phyloP scores from a whole-genome alignment of 2,113 vertebrate species.

The Otus sunia region DNA sequence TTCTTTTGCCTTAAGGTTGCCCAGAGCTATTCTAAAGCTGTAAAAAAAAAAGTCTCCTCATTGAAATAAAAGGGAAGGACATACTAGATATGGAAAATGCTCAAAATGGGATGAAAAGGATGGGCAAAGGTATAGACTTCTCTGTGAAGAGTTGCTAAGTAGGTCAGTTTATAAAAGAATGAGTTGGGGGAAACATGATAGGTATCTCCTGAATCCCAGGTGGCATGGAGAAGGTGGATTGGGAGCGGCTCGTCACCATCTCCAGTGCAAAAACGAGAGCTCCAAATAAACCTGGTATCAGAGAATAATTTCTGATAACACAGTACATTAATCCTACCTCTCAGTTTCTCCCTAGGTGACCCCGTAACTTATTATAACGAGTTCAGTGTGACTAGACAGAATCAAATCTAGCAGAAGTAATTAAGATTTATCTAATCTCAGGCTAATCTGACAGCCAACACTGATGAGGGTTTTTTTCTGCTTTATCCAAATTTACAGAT shows the following conservation, averaged over 20 bases:
- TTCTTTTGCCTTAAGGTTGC: background rate
- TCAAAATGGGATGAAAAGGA: background rate
- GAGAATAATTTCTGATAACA: background rate
- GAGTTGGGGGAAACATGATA: background rate
- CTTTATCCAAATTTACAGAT: background rate
- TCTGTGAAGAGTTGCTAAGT: background rate
- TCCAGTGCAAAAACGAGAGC: background rate
- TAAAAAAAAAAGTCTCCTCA: background rate
- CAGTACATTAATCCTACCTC: too few relatives aligned
- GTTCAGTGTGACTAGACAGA: background rate
- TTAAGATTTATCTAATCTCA: background rate
- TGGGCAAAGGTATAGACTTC: background rate
- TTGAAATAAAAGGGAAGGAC: background rate
- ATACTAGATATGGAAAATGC: background rate
- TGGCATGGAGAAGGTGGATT: background rate
- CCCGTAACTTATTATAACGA: accelerated
- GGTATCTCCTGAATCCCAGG: background rate
- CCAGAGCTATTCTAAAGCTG: background rate
- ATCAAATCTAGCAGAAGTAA: background rate
- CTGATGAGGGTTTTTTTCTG: background rate
- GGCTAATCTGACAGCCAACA: background rate
- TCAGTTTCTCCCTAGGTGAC: background rate
- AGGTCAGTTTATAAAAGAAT: background rate
- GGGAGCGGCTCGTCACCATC: background rate
- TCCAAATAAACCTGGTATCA: background rate